phyloP scores from a whole-genome alignment of 1,140 invertebrate species.

The Danaus melanippus region DNA sequence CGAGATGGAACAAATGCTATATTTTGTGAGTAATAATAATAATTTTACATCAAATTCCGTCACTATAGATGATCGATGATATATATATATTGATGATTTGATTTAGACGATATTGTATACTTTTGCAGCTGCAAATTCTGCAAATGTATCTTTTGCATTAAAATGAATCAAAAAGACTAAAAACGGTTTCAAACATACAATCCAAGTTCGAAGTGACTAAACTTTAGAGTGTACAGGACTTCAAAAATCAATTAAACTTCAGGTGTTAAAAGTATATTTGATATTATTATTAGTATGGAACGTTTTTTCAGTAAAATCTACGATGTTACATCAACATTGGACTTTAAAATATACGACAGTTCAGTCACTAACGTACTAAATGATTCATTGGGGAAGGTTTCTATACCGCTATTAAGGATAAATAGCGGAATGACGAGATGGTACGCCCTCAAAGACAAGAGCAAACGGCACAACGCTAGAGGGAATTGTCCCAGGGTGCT shows the following conservation, averaged over 20 bases:
- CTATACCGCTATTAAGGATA: slow-evolving; percentile 50
- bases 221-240: too few relatives aligned
- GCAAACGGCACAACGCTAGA: slow-evolving; percentile 38
- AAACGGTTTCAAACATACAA: too few relatives aligned
- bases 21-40: slow-evolving; percentile 84
- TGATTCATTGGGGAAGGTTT: slow-evolving; percentile 80
- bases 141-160: too few relatives aligned
- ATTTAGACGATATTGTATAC: too few relatives aligned
- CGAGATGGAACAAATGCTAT: slow-evolving; percentile 97
- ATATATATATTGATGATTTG: too few relatives aligned
- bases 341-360: slow-evolving; percentile 83
- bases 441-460: slow-evolving; percentile 51
- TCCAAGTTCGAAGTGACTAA: too few relatives aligned
- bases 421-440: slow-evolving; percentile 37
- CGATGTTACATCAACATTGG: slow-evolving; percentile 95
- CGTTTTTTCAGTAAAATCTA: slow-evolving; percentile 84
- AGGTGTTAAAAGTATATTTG: too few relatives aligned
- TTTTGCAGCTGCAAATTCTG: too few relatives aligned
- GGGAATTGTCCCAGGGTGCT: slow-evolving; percentile 68
- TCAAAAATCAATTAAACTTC: too few relatives aligned
- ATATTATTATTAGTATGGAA: not conserved
- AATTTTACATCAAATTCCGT: not conserved
- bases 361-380: slow-evolving; percentile 65
- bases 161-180: too few relatives aligned
- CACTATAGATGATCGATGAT: too few relatives aligned